These are phyloP conservation scores for Lepidurus apus DNA, from an alignment of 1,140 invertebrate species.

Conservation along the genomic window DNA sequence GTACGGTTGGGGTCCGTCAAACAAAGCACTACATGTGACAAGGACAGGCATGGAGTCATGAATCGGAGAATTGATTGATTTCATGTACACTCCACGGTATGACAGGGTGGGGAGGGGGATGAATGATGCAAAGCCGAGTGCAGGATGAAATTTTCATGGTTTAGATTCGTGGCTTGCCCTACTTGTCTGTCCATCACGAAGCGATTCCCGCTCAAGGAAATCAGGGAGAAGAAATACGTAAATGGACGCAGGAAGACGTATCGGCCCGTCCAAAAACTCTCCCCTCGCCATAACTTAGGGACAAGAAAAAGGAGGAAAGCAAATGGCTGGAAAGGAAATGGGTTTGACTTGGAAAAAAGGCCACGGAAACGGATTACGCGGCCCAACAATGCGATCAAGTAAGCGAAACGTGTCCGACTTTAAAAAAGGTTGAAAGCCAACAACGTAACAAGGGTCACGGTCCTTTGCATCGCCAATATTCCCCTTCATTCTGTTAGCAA, in stretches of 20 bases:
- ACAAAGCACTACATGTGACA: neutral
- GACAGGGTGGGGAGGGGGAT: neutral
- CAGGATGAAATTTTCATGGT: neutral
- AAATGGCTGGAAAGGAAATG: neutral
- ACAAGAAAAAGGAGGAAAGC: neutral
- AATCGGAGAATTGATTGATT: neutral
- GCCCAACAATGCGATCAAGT: neutral
- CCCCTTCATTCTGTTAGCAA: neutral
- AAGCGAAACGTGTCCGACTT: neutral
- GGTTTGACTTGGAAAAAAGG: neutral
- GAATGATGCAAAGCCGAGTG: neutral
- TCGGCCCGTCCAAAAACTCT: neutral
- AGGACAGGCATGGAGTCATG: neutral
- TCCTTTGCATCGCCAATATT: neutral
- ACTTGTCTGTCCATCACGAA: neutral
- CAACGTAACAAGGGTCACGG: neutral
- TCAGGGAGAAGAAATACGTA: neutral
- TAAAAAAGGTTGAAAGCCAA: neutral
- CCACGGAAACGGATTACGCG: slow-evolving; percentile 10
- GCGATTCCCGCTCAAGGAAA: neutral
- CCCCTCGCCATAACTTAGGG: neutral
- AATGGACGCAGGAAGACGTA: neutral
- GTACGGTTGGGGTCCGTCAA: neutral
- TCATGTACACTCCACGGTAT: neutral
- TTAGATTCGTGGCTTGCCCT: neutral